A percentile compares a stretch with the other conserved stretches of the same genome.
phyloP scores from a whole-genome alignment of 2,797 vertebrate species.

The Odontamblyopus lacepedii region DNA sequence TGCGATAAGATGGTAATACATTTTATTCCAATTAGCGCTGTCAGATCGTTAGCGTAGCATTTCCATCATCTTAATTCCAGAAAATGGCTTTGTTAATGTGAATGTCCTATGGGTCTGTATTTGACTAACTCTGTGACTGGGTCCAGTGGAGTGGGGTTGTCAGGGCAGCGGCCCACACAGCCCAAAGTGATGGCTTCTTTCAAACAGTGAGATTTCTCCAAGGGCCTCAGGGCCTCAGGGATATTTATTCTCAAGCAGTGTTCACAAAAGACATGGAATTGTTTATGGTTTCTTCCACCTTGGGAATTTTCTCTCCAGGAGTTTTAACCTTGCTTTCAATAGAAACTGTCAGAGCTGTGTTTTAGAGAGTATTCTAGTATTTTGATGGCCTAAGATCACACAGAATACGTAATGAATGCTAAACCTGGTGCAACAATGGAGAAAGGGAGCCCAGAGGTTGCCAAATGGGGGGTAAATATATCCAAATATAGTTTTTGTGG shows the following conservation, averaged over 20 bases:
- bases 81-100: not conserved
- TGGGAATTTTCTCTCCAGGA: slow-evolving; percentile 22
- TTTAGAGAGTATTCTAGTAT: not conserved
- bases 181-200: slow-evolving; percentile 10
- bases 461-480: not conserved
- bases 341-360: not conserved
- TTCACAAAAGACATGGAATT: slow-evolving; percentile 12
- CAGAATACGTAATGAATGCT: not conserved
- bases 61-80: slow-evolving; percentile 8
- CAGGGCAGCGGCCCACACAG: slow-evolving; percentile 13
- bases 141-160: slow-evolving; percentile 6
- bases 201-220: slow-evolving; percentile 30
- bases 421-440: not conserved
- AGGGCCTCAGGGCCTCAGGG: slow-evolving; percentile 10
- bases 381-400: not conserved
- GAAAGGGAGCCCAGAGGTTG: not conserved
- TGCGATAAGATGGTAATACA: not conserved
- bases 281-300: slow-evolving; percentile 8
- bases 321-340: not conserved
- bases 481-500: too few relatives aligned
- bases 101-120: not conserved
- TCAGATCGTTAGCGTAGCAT: not conserved
- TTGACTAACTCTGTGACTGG: not conserved
- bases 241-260: slow-evolving; percentile 21
- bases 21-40: not conserved